Conservation (phyloP, 2,888 invertebrate species). For the Gasteruption jaculator region DNA sequence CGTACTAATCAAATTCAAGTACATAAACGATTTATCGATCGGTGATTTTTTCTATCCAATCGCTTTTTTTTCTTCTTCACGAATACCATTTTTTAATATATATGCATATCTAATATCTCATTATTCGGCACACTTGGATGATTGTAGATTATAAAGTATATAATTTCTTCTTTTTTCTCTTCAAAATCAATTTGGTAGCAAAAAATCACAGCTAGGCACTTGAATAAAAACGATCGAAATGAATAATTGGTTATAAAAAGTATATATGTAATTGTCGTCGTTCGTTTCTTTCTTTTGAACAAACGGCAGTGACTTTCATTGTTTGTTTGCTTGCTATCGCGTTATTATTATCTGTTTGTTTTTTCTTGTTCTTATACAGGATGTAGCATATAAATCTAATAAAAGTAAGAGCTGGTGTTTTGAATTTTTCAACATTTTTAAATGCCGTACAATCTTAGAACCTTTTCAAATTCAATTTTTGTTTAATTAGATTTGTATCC, state of each 20-base stretch:
- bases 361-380: slow-evolving; percentile 22
- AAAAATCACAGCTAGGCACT: slow-evolving; percentile 37
- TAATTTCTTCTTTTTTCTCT: too few species aligned
- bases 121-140: neutral
- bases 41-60: slow-evolving; percentile 12
- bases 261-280: too few species aligned
- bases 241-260: too few species aligned
- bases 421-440: too few species aligned
- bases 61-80: slow-evolving; percentile 3
- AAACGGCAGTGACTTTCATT: slow-evolving; percentile 33
- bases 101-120: neutral
- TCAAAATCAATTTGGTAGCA: slow-evolving; percentile 34
- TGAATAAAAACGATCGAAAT: too few species aligned
- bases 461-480: too few species aligned
- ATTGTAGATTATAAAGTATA: slow-evolving; percentile 23
- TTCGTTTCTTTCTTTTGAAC: too few species aligned
- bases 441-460: too few species aligned
- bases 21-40: too few species aligned
- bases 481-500: too few species aligned
- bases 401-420: slow-evolving; percentile 19
- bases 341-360: slow-evolving; percentile 20
- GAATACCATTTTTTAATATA: neutral
- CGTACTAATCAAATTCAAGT: too few species aligned
- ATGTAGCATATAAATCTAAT: slow-evolving; percentile 23
- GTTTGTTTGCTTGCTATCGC: slow-evolving; percentile 20